A percentile compares a stretch with the other conserved stretches of the same genome.
Conservation (phyloP, 2,113 vertebrate species). For the Gopherus evgoodei region DNA sequence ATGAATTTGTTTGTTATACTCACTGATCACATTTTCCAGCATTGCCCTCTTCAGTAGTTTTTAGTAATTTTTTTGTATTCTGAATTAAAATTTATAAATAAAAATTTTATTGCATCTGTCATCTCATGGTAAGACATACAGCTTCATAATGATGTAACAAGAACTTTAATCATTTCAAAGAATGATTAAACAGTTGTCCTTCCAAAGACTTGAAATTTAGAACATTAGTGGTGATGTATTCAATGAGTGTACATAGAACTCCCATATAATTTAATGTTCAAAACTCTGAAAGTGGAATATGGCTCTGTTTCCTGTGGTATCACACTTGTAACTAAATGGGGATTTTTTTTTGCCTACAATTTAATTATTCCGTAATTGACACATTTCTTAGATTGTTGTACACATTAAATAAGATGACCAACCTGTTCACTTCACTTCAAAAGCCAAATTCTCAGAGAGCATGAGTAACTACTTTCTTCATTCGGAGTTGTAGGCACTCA, state of each 20-base stretch:
- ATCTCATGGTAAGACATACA: background rate
- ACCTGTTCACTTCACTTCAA: background rate
- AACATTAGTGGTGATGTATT: background rate
- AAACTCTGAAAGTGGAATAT: background rate
- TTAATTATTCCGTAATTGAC: background rate
- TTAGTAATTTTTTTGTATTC: conserved; percentile 39
- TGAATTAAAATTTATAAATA: conserved; percentile 56
- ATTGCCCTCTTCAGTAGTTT: background rate
- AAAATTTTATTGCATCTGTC: conserved; percentile 5
- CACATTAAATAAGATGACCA: background rate
- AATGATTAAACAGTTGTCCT: background rate
- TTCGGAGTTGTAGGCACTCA: background rate
- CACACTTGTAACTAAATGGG: no score
- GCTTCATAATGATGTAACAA: background rate
- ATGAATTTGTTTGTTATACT: background rate
- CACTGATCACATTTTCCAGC: conserved; percentile 28
- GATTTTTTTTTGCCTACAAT: background rate
- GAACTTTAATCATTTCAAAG: background rate
- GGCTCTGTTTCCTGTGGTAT: background rate
- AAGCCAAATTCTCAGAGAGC: background rate
- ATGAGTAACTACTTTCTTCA: background rate
- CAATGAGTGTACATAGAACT: background rate
- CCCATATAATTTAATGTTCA: background rate
- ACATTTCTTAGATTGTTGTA: background rate
- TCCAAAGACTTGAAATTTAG: background rate